Conservation (phyloP, 2,113 vertebrate genomes). For the Platycercus adscitus region DNA sequence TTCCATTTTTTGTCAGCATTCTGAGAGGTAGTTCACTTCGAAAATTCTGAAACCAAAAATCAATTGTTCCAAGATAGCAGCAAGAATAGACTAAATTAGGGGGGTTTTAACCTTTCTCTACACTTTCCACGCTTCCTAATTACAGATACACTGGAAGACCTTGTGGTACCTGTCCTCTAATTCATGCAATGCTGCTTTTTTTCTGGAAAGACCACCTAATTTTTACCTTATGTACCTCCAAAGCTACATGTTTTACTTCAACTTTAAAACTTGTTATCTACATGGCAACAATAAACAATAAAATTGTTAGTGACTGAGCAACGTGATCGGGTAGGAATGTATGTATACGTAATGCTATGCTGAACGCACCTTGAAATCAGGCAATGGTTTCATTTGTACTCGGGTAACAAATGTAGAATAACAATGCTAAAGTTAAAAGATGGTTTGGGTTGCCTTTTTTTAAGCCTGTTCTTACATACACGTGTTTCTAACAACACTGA, state of each 20-base stretch:
- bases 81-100: background rate
- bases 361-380: background rate
- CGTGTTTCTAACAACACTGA: background rate
- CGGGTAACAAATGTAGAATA: background rate
- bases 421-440: background rate
- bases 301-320: background rate
- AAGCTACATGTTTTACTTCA: background rate
- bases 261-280: background rate
- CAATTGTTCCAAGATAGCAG: background rate
- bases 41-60: background rate
- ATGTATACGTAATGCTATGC: background rate
- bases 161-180: background rate
- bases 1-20: constrained; percentile 31
- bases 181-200: background rate
- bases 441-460: background rate
- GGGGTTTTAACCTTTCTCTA: background rate
- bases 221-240: background rate
- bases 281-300: background rate
- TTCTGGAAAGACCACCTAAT: background rate
- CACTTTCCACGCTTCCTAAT: background rate
- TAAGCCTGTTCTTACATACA: background rate
- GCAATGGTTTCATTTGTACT: background rate
- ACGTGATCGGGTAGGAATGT: no score
- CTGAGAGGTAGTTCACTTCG: background rate
- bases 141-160: background rate